These are phyloP conservation scores for Bos indicus DNA, from an alignment of 2,113 vertebrate genomes.

Conservation along the genomic window DNA sequence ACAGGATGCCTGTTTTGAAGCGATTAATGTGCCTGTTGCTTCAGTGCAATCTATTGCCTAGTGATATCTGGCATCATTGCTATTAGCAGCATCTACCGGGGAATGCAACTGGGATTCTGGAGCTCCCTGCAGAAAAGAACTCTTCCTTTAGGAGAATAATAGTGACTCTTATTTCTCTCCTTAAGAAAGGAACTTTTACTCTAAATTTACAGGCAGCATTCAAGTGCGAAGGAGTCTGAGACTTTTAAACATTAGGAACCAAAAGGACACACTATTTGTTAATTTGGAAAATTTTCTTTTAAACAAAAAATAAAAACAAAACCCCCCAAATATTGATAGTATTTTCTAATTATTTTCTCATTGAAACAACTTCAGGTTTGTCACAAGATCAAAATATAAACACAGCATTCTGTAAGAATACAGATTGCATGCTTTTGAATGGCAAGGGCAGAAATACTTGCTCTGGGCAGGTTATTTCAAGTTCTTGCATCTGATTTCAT, in stretches of 20 bases:
- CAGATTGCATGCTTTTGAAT: background rate
- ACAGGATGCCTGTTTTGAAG: conserved; percentile 50
- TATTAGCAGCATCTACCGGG: conserved; percentile 12
- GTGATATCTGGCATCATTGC: conserved; percentile 1
- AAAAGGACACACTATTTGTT: background rate
- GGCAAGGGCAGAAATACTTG: background rate
- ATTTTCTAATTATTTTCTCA: conserved; percentile 11
- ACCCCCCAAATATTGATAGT: background rate
- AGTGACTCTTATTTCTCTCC: background rate
- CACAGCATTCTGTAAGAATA: background rate
- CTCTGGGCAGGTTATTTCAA: background rate
- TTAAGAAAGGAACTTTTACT: background rate
- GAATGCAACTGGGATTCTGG: background rate
- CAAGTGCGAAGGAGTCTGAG: background rate
- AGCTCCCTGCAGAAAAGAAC: background rate
- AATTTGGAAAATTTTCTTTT: background rate
- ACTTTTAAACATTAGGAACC: background rate
- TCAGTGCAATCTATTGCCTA: conserved; percentile 13
- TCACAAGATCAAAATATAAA: background rate
- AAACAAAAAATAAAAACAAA: background rate
- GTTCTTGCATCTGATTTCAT: background rate
- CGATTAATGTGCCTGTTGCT: conserved; percentile 38
- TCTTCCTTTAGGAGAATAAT: background rate
- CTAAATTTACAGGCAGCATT: background rate
- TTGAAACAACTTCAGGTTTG: background rate